phyloP scores from a whole-genome alignment of 2,113 vertebrate genomes.

The Scytalopus superciliaris region DNA sequence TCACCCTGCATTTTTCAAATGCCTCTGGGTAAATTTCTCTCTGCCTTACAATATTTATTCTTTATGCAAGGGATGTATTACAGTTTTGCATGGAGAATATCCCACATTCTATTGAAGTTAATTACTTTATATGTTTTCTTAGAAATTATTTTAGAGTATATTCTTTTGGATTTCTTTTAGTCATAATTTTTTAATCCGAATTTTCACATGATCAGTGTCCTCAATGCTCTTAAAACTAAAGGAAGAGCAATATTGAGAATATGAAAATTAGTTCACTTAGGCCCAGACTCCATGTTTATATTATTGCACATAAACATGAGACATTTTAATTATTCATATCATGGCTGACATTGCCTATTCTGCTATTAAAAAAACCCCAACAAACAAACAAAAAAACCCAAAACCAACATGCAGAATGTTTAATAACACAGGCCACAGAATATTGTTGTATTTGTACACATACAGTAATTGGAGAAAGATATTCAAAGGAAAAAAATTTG shows the following conservation, averaged over 20 bases:
- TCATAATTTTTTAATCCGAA: background rate
- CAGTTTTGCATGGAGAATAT: background rate
- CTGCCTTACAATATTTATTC: background rate
- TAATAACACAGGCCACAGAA: background rate
- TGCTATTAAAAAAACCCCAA: background rate
- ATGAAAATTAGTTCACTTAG: background rate
- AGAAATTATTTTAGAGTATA: background rate
- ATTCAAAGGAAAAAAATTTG: background rate
- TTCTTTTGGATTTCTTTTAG: slow-evolving; percentile 5
- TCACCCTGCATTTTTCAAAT: background rate
- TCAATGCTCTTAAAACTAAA: background rate
- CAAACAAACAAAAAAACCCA: background rate
- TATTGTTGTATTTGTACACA: background rate
- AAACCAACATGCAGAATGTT: background rate
- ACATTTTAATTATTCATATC: background rate
- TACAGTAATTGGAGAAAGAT: background rate
- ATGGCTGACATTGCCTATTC: background rate
- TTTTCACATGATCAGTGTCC: background rate
- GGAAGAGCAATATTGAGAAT: background rate
- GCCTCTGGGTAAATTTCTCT: background rate
- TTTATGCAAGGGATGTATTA: background rate
- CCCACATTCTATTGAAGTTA: background rate
- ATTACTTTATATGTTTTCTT: background rate
- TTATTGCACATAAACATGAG: background rate
- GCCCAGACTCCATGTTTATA: background rate